Conservation (phyloP, 2,797 vertebrate species). For the Jordanella pulchra region DNA sequence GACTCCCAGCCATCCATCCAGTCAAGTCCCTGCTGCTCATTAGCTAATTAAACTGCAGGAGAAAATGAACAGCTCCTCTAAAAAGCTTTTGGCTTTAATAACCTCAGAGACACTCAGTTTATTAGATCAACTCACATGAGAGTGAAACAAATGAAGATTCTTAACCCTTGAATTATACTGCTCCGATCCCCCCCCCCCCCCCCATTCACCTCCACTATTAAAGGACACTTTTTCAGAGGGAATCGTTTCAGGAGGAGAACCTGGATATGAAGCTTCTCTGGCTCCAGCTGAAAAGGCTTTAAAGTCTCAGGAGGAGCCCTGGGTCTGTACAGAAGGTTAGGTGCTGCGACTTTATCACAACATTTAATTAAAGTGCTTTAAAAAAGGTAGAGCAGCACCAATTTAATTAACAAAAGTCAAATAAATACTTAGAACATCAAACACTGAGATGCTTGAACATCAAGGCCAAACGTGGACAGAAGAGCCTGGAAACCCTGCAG, state of each 20-base stretch:
- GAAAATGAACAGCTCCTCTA: not conserved
- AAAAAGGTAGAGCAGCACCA: no score
- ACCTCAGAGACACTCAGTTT: not conserved
- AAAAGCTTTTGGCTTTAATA: constrained; percentile 3
- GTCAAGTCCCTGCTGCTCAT: constrained; percentile 41
- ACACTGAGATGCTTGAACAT: not conserved
- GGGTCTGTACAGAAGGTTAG: no score
- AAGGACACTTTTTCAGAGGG: not conserved
- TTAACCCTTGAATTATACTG: constrained; percentile 6
- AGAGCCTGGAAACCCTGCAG: no score
- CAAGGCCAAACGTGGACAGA: not conserved
- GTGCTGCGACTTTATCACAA: no score
- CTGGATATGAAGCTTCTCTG: not conserved
- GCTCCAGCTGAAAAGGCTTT: not conserved
- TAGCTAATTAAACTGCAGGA: constrained; percentile 64
- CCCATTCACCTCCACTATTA: not conserved
- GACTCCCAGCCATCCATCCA: not conserved
- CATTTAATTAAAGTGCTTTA: no score
- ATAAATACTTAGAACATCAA: not conserved
- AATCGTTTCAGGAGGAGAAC: not conserved
- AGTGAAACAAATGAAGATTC: not conserved
- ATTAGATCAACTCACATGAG: not conserved
- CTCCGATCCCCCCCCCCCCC: not conserved
- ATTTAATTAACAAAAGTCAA: no score
- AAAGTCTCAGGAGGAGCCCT: no score